Conservation (phyloP, 2,797 vertebrate genomes). For the Thamnophis elegans region DNA sequence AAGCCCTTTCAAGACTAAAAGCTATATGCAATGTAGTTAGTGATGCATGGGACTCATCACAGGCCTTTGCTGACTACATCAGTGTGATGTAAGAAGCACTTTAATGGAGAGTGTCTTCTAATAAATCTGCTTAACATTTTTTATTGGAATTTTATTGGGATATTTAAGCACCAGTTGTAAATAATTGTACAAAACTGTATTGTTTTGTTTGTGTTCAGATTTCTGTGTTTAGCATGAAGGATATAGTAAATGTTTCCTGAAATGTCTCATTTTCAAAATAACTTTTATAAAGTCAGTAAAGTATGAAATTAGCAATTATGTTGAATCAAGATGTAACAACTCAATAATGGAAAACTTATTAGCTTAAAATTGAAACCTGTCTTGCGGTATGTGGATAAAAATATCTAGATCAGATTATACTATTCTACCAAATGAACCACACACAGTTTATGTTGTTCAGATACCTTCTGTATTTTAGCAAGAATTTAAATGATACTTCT, state of each 20-base stretch:
- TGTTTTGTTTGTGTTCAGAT: neutral
- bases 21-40: slow-evolving; percentile 75
- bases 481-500: neutral
- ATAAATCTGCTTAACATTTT: slow-evolving; percentile 3
- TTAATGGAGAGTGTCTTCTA: neutral
- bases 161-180: neutral
- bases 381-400: neutral
- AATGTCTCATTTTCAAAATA: neutral
- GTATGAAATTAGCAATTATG: neutral
- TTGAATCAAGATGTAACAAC: neutral
- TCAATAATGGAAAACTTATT: neutral
- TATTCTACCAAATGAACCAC: neutral
- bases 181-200: no score
- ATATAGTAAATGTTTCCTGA: neutral
- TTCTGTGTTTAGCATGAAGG: neutral
- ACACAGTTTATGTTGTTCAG: neutral
- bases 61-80: slow-evolving; percentile 85
- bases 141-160: neutral
- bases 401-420: neutral
- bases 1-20: slow-evolving; percentile 75
- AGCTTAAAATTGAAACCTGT: neutral
- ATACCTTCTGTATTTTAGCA: neutral
- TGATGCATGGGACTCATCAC: slow-evolving; percentile 81
- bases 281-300: neutral
- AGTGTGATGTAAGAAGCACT: slow-evolving; percentile 78